These are phyloP conservation scores for Entosphenus tridentatus DNA, from an alignment of 2,113 vertebrate species.

Conservation along the genomic window DNA sequence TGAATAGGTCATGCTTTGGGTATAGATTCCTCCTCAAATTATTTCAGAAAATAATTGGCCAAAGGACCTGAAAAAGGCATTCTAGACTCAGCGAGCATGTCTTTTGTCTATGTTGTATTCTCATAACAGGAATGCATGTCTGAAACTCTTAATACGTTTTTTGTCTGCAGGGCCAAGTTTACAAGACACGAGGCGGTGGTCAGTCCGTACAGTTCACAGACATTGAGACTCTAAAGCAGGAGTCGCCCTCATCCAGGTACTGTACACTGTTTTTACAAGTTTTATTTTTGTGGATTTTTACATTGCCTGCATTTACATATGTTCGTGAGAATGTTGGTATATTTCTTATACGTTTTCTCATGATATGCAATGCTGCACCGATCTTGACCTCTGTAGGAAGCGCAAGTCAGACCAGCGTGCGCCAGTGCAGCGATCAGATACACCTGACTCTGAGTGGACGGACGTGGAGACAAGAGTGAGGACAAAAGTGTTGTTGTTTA, in stretches of 20 bases:
- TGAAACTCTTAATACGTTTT: not conserved
- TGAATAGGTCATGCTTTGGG: too few relatives aligned
- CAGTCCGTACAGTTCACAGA: constrained; percentile 84
- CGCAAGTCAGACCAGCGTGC: constrained; percentile 36
- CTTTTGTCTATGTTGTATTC: too few relatives aligned
- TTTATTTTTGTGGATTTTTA: not conserved
- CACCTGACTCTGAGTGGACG: constrained; percentile 40
- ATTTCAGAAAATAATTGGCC: too few relatives aligned
- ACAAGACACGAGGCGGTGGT: constrained; percentile 61
- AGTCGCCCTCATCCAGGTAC: constrained; percentile 32
- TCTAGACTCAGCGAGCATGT: too few relatives aligned
- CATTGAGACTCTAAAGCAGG: constrained; percentile 63
- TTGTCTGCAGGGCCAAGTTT: constrained; percentile 54
- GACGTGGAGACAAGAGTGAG: constrained; percentile 75
- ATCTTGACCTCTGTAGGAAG: constrained; percentile 24
- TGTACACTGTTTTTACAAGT: constrained; percentile 11
- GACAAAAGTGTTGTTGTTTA: not conserved
- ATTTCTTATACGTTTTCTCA: not conserved
- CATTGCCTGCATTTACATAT: not conserved
- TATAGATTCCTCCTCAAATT: too few relatives aligned
- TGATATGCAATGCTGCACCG: not conserved
- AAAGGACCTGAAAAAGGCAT: too few relatives aligned
- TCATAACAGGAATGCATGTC: not conserved
- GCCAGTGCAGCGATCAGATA: constrained; percentile 15
- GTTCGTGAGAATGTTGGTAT: not conserved